phyloP scores from a whole-genome alignment of 1,140 invertebrate genomes.

The Trichonephila clavata region DNA sequence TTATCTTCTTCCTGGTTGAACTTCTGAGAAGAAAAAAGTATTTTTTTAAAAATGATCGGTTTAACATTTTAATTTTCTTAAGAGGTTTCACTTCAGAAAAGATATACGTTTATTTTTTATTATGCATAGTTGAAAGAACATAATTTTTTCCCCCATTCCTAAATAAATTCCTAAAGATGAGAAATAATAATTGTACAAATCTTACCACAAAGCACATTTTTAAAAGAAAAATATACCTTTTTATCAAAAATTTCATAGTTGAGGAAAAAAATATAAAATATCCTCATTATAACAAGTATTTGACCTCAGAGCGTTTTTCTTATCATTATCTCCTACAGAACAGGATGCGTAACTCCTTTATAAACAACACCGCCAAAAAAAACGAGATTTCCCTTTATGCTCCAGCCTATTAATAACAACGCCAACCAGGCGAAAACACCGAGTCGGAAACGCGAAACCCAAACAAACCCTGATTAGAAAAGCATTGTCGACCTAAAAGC shows the following conservation, averaged over 20 bases:
- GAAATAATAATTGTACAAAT: no score
- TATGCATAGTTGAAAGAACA: no score
- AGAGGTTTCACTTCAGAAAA: no score
- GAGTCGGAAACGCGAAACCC: constrained; percentile 20
- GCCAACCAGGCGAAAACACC: constrained; percentile 60
- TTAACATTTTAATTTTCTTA: no score
- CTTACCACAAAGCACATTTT: no score
- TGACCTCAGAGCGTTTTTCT: not conserved
- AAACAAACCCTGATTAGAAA: constrained; percentile 65
- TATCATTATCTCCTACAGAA: not conserved
- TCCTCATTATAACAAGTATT: constrained; percentile 2
- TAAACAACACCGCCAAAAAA: not conserved
- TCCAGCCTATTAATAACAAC: constrained; percentile 43
- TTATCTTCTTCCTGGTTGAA: no score
- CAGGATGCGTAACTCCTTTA: constrained; percentile 6
- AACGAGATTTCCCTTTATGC: not conserved
- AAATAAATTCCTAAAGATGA: no score
- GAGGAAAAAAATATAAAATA: not conserved
- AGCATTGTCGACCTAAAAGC: constrained; percentile 54
- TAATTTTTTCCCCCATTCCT: no score
- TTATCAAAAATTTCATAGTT: not conserved
- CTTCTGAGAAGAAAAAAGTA: no score
- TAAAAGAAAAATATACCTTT: not conserved
- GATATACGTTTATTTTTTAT: no score
- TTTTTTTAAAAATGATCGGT: no score